Conservation (phyloP, 2,113 vertebrate species). For the Seriola aureovittata region DNA sequence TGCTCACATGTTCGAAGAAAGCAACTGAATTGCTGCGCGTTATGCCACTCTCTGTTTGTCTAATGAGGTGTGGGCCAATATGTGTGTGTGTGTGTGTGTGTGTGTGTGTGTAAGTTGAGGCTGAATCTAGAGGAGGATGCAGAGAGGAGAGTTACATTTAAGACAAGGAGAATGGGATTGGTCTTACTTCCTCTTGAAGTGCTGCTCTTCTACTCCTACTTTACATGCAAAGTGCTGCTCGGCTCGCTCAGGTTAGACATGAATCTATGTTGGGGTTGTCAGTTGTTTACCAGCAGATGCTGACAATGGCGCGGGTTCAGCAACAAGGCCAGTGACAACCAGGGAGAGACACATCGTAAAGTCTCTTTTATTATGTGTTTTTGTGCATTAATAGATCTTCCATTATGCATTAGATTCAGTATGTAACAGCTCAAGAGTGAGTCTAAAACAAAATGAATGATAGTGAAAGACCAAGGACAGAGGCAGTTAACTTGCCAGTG, state of each 20-base stretch:
- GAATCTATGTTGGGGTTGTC: conserved; percentile 25
- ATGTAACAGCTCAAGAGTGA: not conserved
- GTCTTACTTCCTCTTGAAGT: conserved; percentile 3
- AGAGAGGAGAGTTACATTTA: not conserved
- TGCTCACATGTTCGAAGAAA: not conserved
- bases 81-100: conserved; percentile 24
- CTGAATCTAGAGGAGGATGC: not conserved
- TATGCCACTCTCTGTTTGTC: not conserved
- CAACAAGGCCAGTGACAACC: conserved; percentile 28
- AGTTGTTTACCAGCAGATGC: conserved; percentile 50
- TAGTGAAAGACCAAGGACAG: not conserved
- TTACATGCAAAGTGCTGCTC: conserved; percentile 23
- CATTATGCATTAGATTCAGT: not conserved
- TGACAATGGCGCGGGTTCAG: conserved; percentile 39
- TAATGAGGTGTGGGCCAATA: conserved; percentile 33
- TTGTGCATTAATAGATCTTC: not conserved
- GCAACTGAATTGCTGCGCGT: conserved; percentile 8
- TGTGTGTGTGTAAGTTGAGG: not conserved
- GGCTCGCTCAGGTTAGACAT: conserved; percentile 26
- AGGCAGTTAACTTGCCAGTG: not conserved
- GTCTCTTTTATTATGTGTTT: not conserved
- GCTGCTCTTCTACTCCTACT: conserved; percentile 18
- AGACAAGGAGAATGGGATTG: not conserved
- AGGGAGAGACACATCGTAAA: not conserved
- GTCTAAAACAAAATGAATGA: conserved; percentile 4